Evolutionary conservation across 2,113 vertebrate species (phyloP).

Genomic region (Eulemur macaco): DNA sequence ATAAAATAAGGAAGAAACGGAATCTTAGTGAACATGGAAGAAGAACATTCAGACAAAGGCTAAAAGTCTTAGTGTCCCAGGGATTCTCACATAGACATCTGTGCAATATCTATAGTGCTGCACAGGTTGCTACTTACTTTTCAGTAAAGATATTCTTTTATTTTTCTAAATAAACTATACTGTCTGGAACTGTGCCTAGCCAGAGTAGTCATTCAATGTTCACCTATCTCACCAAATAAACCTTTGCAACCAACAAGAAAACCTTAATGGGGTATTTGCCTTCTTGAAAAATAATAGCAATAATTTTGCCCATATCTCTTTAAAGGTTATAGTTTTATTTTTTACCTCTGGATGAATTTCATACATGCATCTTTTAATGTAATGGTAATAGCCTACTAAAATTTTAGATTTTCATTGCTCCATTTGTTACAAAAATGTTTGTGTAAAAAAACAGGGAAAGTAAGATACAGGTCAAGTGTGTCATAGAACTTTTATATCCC

Average conservation of each 20-base stretch:
- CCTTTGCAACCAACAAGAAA: not conserved
- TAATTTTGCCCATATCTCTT: not conserved
- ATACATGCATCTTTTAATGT: not conserved
- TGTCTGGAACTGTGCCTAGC: not conserved
- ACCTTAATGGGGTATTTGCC: not conserved
- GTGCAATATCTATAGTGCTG: not conserved
- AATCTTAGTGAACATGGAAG: not conserved
- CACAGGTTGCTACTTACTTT: not conserved
- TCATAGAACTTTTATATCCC: not conserved
- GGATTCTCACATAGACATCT: not conserved
- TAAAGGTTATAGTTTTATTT: not conserved
- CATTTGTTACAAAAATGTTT: not conserved
- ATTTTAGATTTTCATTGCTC: not conserved
- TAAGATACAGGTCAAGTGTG: not conserved
- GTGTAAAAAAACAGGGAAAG: not conserved
- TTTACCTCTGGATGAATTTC: not conserved
- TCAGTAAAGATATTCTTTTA: not conserved
- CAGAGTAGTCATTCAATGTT: not conserved
- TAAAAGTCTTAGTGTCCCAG: not conserved
- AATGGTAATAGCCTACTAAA: not conserved
- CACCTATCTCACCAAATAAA: not conserved
- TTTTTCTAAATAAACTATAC: not conserved
- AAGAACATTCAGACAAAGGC: not conserved
- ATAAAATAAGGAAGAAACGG: not conserved
- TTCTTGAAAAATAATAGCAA: not conserved